Conservation (phyloP, 2,113 vertebrate species). For the Sitta europaea region DNA sequence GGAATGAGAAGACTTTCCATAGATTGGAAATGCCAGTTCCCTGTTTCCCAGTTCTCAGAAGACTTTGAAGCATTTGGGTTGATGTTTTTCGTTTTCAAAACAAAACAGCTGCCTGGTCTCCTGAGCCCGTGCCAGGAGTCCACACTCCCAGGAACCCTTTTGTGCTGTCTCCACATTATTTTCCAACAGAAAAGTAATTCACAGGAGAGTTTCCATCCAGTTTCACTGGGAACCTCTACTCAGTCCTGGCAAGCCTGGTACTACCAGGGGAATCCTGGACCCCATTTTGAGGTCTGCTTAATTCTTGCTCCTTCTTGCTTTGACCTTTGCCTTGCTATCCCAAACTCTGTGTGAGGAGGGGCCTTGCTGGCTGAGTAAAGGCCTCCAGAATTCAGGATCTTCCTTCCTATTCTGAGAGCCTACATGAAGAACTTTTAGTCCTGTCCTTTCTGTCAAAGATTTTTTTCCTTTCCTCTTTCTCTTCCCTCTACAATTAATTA, state of each 20-base stretch:
- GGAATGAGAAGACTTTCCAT: slow-evolving; percentile 43
- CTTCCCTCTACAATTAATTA: slow-evolving; percentile 77
- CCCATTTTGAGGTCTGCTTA: not conserved
- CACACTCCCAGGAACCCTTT: slow-evolving; percentile 3
- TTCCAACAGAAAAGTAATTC: not conserved
- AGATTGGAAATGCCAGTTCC: slow-evolving; percentile 26
- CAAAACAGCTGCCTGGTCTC: slow-evolving; percentile 1
- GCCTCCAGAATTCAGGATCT: not conserved
- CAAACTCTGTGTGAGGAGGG: not conserved
- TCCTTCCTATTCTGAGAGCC: not conserved
- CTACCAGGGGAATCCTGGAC: not conserved
- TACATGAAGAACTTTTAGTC: not conserved
- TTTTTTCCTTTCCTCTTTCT: not conserved
- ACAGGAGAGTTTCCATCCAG: not conserved
- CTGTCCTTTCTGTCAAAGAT: not conserved
- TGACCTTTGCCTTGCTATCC: not conserved
- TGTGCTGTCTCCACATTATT: not conserved
- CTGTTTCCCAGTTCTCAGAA: slow-evolving; percentile 34
- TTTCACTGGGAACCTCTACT: not conserved
- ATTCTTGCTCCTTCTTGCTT: not conserved
- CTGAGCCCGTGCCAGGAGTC: not conserved
- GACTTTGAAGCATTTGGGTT: slow-evolving; percentile 18
- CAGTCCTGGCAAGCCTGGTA: not conserved
- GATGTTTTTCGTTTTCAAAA: slow-evolving; percentile 33
- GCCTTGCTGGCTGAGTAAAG: not conserved